Conservation (phyloP, 2,888 invertebrate genomes). For the Andrena marginata region DNA sequence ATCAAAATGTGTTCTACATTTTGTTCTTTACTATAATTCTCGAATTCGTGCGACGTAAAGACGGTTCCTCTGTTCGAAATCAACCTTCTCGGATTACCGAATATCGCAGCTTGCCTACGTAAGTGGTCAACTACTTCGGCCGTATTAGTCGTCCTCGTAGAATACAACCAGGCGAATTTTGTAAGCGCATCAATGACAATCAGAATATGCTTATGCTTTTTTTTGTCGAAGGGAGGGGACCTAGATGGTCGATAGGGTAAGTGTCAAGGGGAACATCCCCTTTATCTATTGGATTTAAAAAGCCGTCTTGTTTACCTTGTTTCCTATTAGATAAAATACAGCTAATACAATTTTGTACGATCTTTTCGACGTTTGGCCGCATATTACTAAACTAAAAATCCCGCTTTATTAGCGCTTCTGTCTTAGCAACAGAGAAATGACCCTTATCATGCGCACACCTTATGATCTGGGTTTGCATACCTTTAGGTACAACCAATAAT, state of each 20-base stretch:
- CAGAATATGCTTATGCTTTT: not conserved
- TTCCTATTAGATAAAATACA: not conserved
- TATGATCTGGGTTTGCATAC: not conserved
- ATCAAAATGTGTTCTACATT: slow-evolving; percentile 42
- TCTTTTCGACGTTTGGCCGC: not conserved
- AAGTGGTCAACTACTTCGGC: slow-evolving; percentile 31
- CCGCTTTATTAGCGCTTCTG: not conserved
- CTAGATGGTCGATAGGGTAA: slow-evolving; percentile 5
- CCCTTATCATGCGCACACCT: not conserved
- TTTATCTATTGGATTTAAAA: not conserved
- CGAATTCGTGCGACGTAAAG: slow-evolving; percentile 46
- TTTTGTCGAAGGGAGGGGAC: not conserved
- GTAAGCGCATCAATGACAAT: not conserved
- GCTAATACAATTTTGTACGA: not conserved
- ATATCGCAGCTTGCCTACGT: slow-evolving; percentile 17
- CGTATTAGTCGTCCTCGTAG: not conserved
- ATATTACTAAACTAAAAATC: not conserved
- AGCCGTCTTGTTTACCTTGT: slow-evolving; percentile 1
- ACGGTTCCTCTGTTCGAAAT: slow-evolving; percentile 48
- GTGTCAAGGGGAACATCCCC: not conserved
- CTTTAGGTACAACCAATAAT: not conserved
- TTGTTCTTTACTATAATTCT: slow-evolving; percentile 36
- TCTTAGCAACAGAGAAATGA: not conserved
- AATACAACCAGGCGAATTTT: slow-evolving; percentile 36
- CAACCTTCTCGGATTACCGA: slow-evolving; percentile 51